Evolutionary conservation across 2,797 vertebrate species (phyloP).

Genomic region (Pachyuromys duprasi): DNA sequence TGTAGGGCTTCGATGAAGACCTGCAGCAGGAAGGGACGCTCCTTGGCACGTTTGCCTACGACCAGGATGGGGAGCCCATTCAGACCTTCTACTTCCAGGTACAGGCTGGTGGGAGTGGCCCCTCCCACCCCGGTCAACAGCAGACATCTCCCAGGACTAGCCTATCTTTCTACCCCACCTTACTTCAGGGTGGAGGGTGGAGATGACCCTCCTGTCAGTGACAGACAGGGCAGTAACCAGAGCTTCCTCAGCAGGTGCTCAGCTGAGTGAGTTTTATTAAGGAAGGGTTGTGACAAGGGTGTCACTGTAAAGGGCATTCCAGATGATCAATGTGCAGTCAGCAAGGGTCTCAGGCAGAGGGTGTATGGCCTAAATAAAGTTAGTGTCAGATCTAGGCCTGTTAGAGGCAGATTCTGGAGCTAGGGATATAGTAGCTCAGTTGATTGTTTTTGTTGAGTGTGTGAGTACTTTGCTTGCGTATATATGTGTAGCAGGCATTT

Average conservation of each 20-base stretch:
- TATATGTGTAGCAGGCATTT: background rate
- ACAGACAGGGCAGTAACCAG: background rate
- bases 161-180: background rate
- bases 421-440: background rate
- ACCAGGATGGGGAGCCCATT: constrained; percentile 91
- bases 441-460: background rate
- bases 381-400: background rate
- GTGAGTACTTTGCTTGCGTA: background rate
- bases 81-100: constrained; percentile 94
- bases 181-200: background rate
- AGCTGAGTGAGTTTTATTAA: background rate
- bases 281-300: background rate
- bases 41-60: constrained; percentile 92
- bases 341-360: background rate
- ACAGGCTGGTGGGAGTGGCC: background rate
- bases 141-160: background rate
- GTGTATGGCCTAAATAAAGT: too few species aligned
- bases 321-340: background rate
- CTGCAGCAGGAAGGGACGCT: constrained; percentile 89
- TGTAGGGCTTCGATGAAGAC: constrained; percentile 92
- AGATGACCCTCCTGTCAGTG: background rate
- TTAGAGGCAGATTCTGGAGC: background rate
- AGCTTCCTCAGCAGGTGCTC: background rate
- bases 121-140: too few species aligned
- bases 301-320: too few species aligned